Base-by-base conservation (phyloP, 2,797 vertebrate genomes). In the Acanthurus tractus region DNA sequence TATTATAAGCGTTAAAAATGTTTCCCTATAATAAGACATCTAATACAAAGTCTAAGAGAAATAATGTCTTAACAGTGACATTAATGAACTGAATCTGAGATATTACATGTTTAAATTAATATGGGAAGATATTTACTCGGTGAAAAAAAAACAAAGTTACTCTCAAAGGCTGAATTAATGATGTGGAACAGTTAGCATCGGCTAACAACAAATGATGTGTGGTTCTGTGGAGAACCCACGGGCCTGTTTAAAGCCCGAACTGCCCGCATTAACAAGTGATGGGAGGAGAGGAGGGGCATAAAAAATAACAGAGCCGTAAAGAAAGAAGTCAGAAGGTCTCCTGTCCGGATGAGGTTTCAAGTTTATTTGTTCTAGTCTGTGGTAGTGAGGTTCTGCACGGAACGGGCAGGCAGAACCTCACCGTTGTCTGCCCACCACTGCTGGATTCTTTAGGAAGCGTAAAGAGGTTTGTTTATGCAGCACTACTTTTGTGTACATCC, bases 401-500 rank as follows among this genome's bases (percentile, higher is more conserved):
- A 29, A 13, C 17, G 8, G 6, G 18, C 50, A 14, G 40, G 22
- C 34, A 81, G 79, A 84, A 76, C 70, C 79, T 58, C 72, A 15
- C 69, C 4, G 63, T 23, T 45, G 65, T 82, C 52, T 59, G 50
- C 59, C 70, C 64, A 48, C 68, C 6, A 20, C 52, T 63, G 52
- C 66, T 78, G 84, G 77, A 79, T 81, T 82, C 86, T 85, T 78
- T 83, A 78, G 81, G 91, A 81, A 87, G 81, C 81, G 84, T 87
- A 74, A 88, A 89, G 81, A 89, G 88, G 89, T 93, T 93, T 94
- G 93, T 93, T 94, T 93, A 90, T 91, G 93, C 89, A 90, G 93
- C 85, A 90, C 93, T 94, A 93, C 93, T 93, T 93, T 88, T 83
- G 90, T 93, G 64, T 90, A 81, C 94, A 86, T 93, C 94, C 92